Evolutionary conservation across 2,113 vertebrate species (phyloP).

Genomic region (Sialia sialis): DNA sequence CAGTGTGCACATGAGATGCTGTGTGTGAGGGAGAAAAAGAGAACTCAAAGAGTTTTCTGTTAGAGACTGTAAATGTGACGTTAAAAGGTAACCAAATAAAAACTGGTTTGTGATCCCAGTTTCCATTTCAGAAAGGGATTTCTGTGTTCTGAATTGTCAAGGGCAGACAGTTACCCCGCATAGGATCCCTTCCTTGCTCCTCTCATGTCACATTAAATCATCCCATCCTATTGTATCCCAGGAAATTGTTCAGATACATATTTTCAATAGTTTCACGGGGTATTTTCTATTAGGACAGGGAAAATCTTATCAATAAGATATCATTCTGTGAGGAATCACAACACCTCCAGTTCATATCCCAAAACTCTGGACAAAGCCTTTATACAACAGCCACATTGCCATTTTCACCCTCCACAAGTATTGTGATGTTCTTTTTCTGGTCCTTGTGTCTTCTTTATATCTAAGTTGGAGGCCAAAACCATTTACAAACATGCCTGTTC

Average conservation of each 20-base stretch:
- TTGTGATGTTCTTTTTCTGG: not conserved
- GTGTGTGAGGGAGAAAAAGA: not conserved
- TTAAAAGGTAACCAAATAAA: not conserved
- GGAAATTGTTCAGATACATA: not conserved
- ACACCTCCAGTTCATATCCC: not conserved
- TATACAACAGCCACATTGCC: not conserved
- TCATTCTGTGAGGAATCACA: not conserved
- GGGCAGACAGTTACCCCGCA: not conserved
- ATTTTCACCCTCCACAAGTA: not conserved
- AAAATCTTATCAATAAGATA: not conserved
- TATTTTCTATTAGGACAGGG: not conserved
- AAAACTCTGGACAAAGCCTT: not conserved
- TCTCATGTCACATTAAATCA: not conserved
- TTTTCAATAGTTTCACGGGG: not conserved
- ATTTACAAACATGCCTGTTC: not conserved
- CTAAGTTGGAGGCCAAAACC: not conserved
- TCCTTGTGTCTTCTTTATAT: not conserved
- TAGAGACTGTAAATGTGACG: not conserved
- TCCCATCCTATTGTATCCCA: not conserved
- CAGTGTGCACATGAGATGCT: not conserved
- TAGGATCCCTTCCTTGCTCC: not conserved
- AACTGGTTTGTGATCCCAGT: not conserved
- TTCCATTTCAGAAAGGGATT: not conserved
- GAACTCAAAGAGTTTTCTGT: not conserved
- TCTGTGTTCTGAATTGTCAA: not conserved